These are phyloP conservation scores for Palloptera scutellata DNA, from an alignment of 2,888 invertebrate species.

Conservation along the genomic window DNA sequence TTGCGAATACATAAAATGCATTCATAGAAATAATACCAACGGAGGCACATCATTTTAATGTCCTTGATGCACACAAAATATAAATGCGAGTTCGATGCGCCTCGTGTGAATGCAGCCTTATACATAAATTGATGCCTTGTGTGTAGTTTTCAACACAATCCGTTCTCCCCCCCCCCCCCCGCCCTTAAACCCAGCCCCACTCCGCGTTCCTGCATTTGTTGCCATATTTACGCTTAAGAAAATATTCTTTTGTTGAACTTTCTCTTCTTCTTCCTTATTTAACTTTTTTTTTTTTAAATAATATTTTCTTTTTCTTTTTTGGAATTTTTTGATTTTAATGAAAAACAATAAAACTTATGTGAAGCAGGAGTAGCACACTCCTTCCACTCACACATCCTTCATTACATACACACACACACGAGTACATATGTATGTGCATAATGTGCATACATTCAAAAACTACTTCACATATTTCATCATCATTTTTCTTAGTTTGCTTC, in stretches of 20 bases:
- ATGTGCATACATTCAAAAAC: neutral
- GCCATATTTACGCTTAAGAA: no score
- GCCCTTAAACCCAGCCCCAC: no score
- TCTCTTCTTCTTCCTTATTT: neutral
- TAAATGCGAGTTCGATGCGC: no score
- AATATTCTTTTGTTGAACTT: neutral
- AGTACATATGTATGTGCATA: neutral
- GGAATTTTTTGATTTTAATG: conserved; percentile 21
- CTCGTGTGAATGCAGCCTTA: no score
- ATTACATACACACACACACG: neutral
- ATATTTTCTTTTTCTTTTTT: conserved; percentile 14
- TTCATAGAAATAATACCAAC: no score
- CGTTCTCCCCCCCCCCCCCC: no score
- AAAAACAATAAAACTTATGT: conserved; percentile 26
- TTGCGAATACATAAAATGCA: no score
- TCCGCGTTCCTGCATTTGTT: no score
- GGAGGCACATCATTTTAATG: no score
- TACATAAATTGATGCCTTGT: no score
- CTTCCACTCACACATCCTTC: neutral
- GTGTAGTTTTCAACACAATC: no score
- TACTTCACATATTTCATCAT: neutral
- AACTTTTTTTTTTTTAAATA: neutral
- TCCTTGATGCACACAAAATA: no score
- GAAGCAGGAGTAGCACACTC: neutral
- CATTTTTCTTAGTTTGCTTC: neutral